Evolutionary conservation across 2,797 vertebrate species (phyloP).

Genomic region (Erithacus rubecula): DNA sequence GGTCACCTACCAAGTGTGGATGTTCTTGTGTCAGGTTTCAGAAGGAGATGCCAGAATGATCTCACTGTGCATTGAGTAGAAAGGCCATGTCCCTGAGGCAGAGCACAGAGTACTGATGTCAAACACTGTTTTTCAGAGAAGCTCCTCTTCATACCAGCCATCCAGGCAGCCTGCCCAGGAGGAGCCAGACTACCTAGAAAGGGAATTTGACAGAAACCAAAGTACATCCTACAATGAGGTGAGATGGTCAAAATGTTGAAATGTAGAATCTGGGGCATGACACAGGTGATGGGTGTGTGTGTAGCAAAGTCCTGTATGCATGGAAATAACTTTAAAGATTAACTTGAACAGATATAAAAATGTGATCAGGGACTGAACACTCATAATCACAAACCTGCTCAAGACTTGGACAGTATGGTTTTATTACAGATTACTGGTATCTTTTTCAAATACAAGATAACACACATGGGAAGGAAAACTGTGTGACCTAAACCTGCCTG

Average conservation of each 20-base stretch:
- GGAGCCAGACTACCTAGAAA: background rate
- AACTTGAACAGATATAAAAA: background rate
- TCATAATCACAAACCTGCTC: background rate
- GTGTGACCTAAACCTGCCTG: background rate
- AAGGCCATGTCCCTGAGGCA: background rate
- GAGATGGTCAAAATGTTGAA: background rate
- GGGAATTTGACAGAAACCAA: background rate
- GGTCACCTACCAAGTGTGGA: background rate
- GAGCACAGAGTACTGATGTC: background rate
- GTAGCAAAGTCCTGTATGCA: background rate
- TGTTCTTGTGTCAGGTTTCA: background rate
- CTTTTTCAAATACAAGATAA: background rate
- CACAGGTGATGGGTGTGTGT: rapidly evolving
- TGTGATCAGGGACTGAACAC: background rate
- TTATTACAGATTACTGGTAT: background rate
- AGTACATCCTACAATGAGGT: background rate
- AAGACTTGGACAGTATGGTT: background rate
- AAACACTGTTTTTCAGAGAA: slow-evolving; percentile 2
- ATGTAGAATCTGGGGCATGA: background rate
- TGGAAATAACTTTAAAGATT: background rate
- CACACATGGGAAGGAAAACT: background rate
- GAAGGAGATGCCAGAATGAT: background rate
- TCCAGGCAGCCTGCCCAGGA: background rate
- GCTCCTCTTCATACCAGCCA: background rate
- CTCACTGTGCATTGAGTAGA: background rate